Conservation (phyloP, 2,113 vertebrate species). For the Atherinomorus stipes region DNA sequence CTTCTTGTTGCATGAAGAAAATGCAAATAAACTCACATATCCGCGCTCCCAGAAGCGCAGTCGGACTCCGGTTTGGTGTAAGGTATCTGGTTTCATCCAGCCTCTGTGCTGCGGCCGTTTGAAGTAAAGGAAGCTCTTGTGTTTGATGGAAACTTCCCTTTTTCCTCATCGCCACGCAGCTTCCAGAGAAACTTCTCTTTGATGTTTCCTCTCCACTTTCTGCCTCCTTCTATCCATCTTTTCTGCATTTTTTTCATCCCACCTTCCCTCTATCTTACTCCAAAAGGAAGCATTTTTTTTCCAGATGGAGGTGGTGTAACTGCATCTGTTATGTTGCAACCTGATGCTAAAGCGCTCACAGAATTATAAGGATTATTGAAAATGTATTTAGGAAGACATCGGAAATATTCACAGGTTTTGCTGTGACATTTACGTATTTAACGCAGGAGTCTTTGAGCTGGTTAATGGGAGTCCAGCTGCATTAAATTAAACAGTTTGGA, state of each 20-base stretch:
- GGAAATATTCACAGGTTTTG: neutral
- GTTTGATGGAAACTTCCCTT: slow-evolving; percentile 77
- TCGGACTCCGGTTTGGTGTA: slow-evolving; percentile 71
- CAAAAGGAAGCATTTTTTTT: slow-evolving; percentile 45
- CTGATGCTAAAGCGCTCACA: too few species aligned
- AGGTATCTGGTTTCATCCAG: slow-evolving; percentile 71
- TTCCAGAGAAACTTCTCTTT: slow-evolving; percentile 69
- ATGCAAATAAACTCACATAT: slow-evolving; percentile 49
- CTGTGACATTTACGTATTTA: neutral
- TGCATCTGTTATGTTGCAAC: slow-evolving; percentile 46
- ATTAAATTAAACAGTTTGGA: too few species aligned
- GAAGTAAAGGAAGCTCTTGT: slow-evolving; percentile 66
- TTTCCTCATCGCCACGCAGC: slow-evolving; percentile 68
- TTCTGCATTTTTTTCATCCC: slow-evolving; percentile 26
- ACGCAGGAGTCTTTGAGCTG: too few species aligned
- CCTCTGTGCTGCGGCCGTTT: slow-evolving; percentile 67
- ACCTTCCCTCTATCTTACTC: slow-evolving; percentile 36
- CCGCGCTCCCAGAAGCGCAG: slow-evolving; percentile 53
- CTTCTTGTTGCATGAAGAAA: slow-evolving; percentile 25
- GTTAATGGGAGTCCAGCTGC: too few species aligned
- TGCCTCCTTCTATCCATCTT: slow-evolving; percentile 64
- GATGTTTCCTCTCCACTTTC: slow-evolving; percentile 66
- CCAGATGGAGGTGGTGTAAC: slow-evolving; percentile 70
- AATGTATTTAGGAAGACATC: too few species aligned
- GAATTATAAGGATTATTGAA: too few species aligned